Percentiles rank a stretch among this genome's conserved stretches.
Evolutionary conservation across 2,888 invertebrate genomes (phyloP).

Genomic region (Kryphioiulus occultus): DNA sequence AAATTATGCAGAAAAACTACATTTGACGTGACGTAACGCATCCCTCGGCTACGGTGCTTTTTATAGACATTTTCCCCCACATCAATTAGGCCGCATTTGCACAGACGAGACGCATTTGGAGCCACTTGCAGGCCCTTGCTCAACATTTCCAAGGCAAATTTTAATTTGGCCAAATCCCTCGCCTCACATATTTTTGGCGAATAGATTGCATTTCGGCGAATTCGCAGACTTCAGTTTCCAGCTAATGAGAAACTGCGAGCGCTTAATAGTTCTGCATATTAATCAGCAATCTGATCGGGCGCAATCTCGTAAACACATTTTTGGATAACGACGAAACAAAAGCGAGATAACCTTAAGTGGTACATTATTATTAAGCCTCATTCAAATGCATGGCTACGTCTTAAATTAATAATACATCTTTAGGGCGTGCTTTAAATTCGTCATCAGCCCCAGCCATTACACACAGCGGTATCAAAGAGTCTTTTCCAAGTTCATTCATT

Average conservation of each 20-base stretch:
- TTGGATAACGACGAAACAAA: background rate
- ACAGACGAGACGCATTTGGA: background rate
- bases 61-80: background rate
- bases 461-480: too few relatives aligned
- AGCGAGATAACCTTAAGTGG: too few relatives aligned
- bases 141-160: background rate
- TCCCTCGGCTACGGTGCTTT: background rate
- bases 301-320: background rate
- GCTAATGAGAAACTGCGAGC: too few relatives aligned
- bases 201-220: background rate
- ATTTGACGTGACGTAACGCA: background rate
- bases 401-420: too few relatives aligned
- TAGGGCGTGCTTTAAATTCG: too few relatives aligned
- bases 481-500: too few relatives aligned
- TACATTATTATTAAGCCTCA: too few relatives aligned
- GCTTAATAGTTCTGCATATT: background rate
- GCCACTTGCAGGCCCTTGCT: background rate
- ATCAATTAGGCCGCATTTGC: background rate
- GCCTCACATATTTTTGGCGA: background rate
- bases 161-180: conserved; percentile 17
- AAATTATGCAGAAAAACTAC: background rate
- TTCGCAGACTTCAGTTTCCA: background rate
- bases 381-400: too few relatives aligned
- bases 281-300: background rate
- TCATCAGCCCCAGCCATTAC: too few relatives aligned